These are phyloP conservation scores for Drosophila suboccidentalis DNA, from an alignment of 2,888 invertebrate genomes.

Conservation along the genomic window DNA sequence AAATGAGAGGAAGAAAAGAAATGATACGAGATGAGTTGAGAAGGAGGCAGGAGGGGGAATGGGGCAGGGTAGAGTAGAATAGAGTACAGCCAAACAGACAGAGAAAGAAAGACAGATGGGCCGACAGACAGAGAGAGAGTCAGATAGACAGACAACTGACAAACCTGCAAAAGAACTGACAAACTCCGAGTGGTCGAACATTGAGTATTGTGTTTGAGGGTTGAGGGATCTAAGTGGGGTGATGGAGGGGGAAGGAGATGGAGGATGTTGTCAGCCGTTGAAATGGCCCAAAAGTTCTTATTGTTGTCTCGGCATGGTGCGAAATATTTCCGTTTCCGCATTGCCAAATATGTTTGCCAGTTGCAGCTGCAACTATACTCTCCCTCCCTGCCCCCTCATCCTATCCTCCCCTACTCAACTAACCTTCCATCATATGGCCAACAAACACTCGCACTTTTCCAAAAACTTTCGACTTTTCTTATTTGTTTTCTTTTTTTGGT, in stretches of 20 bases:
- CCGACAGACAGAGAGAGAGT: conserved; percentile 23
- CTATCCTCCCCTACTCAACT: background rate
- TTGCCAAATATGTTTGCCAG: conserved; percentile 77
- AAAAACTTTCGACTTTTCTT: conserved; percentile 56
- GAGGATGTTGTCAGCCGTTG: conserved; percentile 65
- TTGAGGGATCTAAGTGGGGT: background rate
- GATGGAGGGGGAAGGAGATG: background rate
- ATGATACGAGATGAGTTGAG: conserved; percentile 33
- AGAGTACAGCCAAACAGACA: conserved; percentile 24
- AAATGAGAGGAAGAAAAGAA: conserved; percentile 21
- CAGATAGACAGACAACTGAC: conserved; percentile 40
- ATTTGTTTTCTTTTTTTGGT: conserved; percentile 17
- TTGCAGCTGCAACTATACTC: conserved; percentile 50
- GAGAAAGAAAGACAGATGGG: background rate
- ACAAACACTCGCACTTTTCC: conserved; percentile 77
- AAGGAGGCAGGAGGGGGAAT: background rate
- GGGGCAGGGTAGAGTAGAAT: conserved; percentile 17
- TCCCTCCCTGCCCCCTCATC: background rate
- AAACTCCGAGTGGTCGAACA: conserved; percentile 61
- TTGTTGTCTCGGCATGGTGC: conserved; percentile 75
- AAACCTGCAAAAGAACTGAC: conserved; percentile 68
- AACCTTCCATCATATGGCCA: conserved; percentile 31
- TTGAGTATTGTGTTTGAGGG: conserved; percentile 37
- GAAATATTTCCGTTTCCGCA: conserved; percentile 83
- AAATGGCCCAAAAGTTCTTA: conserved; percentile 70